These are phyloP conservation scores for Fopius arisanus DNA, from an alignment of 1,140 invertebrate species.

Conservation along the genomic window DNA sequence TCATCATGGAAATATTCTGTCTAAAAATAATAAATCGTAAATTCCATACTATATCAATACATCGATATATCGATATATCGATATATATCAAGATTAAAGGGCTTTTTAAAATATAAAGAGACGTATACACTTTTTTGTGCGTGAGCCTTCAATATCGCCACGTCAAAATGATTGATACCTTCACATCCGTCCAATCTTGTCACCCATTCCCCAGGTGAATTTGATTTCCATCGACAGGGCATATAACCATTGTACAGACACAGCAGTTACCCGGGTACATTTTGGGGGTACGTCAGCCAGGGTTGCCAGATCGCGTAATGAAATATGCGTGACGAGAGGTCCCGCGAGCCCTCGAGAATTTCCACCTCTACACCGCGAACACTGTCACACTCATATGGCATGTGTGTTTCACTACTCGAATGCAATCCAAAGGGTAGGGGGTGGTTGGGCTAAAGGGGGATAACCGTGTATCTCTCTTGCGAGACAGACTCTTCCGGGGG, in stretches of 20 bases:
- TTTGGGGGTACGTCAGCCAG: neutral
- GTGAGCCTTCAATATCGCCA: no score
- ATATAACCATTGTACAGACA: neutral
- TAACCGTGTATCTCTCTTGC: neutral
- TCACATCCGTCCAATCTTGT: neutral
- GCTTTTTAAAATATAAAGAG: no score
- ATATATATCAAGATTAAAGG: no score
- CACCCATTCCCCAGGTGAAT: conserved; percentile 1
- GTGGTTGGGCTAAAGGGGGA: neutral
- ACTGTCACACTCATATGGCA: neutral
- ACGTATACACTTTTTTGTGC: no score
- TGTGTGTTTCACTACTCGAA: neutral
- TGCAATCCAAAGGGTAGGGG: no score
- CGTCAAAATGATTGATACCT: neutral
- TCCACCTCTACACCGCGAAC: conserved; percentile 43
- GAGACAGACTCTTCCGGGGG: neutral
- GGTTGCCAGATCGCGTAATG: conserved; percentile 58
- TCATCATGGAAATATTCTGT: no score
- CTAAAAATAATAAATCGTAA: no score
- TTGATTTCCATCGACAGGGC: neutral
- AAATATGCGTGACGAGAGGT: conserved; percentile 64
- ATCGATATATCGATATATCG: no score
- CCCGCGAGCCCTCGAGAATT: conserved; percentile 54
- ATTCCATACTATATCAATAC: no score
- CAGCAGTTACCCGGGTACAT: neutral